Evolutionary conservation across 2,797 vertebrate species (phyloP).

Genomic region (Orestias chungarensis): DNA sequence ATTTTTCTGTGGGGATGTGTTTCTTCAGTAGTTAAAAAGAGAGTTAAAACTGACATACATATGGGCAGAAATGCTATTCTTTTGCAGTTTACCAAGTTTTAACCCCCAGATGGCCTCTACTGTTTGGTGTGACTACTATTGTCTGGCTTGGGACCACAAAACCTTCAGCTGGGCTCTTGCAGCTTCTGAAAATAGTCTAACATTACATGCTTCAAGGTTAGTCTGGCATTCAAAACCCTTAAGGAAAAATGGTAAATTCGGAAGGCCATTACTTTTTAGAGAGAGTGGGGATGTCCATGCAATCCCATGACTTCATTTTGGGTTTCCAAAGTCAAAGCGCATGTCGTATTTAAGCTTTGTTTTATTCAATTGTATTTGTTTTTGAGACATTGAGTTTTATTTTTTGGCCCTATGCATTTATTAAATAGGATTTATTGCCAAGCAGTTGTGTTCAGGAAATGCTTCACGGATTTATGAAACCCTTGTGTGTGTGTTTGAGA

Average conservation of each 20-base stretch:
- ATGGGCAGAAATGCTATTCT: too few relatives aligned
- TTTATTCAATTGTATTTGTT: neutral
- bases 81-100: neutral
- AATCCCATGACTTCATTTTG: conserved; percentile 14
- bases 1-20: neutral
- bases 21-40: neutral
- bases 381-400: neutral
- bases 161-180: conserved; percentile 68
- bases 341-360: neutral
- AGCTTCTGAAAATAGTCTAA: conserved; percentile 74
- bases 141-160: conserved; percentile 49
- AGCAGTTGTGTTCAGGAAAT: neutral
- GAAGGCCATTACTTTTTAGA: conserved; percentile 43
- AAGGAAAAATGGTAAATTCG: conserved; percentile 61
- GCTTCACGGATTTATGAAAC: neutral
- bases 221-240: conserved; percentile 57
- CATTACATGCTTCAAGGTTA: conserved; percentile 62
- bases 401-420: neutral
- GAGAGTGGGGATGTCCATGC: conserved; percentile 27
- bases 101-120: conserved; percentile 69
- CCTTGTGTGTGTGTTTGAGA: conserved; percentile 2
- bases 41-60: neutral
- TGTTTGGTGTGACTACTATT: conserved; percentile 46
- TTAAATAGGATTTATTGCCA: neutral
- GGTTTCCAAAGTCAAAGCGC: neutral